Percentiles rank a stretch among this genome's conserved stretches.
Evolutionary conservation across 2,113 vertebrate species (phyloP).

Genomic region (Muntiacus muntjak): DNA sequence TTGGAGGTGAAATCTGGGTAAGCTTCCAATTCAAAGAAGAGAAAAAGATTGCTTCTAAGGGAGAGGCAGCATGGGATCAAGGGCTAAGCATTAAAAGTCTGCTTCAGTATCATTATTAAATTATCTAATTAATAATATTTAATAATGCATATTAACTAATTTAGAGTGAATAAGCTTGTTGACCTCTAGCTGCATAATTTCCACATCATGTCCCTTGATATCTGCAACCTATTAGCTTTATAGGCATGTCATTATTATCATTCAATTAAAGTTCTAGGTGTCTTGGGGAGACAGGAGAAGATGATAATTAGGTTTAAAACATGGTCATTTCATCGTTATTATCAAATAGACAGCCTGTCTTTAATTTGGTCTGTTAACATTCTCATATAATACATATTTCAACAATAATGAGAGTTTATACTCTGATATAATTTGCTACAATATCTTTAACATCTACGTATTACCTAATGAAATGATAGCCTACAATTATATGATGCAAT

Average conservation of each 20-base stretch:
- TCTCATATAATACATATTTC: conserved; percentile 14
- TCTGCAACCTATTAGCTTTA: conserved; percentile 62
- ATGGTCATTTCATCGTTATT: conserved; percentile 5
- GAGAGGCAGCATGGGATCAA: neutral
- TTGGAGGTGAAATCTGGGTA: neutral
- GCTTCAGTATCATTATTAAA: conserved; percentile 45
- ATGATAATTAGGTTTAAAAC: conserved; percentile 55
- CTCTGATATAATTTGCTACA: neutral
- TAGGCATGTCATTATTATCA: conserved; percentile 58
- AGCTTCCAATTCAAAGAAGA: neutral
- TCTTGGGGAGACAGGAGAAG: conserved; percentile 7
- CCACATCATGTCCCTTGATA: conserved; percentile 48
- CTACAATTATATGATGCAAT: neutral
- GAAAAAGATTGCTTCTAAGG: neutral
- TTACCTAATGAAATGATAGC: neutral
- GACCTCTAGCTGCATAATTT: conserved; percentile 56
- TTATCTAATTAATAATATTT: conserved; percentile 58
- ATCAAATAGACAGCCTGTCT: neutral
- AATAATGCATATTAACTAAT: conserved; percentile 56
- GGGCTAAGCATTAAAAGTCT: neutral
- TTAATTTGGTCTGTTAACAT: conserved; percentile 38
- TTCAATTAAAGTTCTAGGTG: conserved; percentile 54
- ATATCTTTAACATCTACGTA: neutral
- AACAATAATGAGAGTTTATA: neutral
- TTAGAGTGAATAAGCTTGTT: conserved; percentile 44